Percentiles rank a stretch among this genome's conserved stretches.
Evolutionary conservation across 2,888 invertebrate species (phyloP).

Genomic region (Malthinus flaveolus): DNA sequence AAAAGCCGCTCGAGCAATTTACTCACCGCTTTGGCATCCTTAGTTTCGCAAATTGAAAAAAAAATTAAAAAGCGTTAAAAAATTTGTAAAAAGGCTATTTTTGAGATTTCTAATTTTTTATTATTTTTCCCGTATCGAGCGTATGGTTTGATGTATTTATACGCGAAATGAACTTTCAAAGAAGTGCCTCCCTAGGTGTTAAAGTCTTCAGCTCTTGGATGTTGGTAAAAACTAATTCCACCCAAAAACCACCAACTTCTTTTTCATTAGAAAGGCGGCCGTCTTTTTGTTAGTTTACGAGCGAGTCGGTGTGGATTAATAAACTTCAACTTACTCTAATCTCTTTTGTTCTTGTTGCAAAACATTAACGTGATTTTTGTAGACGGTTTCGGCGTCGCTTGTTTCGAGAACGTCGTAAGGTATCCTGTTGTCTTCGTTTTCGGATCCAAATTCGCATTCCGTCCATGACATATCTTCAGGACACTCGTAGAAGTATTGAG

Average conservation of each 20-base stretch:
- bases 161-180: too few relatives aligned
- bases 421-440: constrained; percentile 73
- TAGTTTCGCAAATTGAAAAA: constrained; percentile 25
- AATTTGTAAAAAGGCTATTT: too few relatives aligned
- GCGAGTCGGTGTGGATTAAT: too few relatives aligned
- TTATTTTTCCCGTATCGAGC: too few relatives aligned
- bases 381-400: constrained; percentile 89
- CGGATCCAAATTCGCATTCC: constrained; percentile 69
- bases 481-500: constrained; percentile 87
- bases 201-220: too few relatives aligned
- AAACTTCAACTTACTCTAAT: constrained; percentile 73
- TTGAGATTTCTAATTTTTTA: too few relatives aligned
- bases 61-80: constrained; percentile 13
- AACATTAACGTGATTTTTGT: constrained; percentile 87
- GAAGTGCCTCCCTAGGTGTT: too few relatives aligned
- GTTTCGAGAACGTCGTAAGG: constrained; percentile 92
- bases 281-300: too few relatives aligned
- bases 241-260: too few relatives aligned
- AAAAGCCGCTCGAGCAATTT: not conserved
- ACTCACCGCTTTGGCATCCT: constrained; percentile 42
- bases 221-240: too few relatives aligned
- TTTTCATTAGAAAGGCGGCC: too few relatives aligned
- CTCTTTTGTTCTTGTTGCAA: constrained; percentile 91
- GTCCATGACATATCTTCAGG: constrained; percentile 79
- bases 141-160: too few relatives aligned